Conservation (phyloP, 2,113 vertebrate species). For the Columbina picui region DNA sequence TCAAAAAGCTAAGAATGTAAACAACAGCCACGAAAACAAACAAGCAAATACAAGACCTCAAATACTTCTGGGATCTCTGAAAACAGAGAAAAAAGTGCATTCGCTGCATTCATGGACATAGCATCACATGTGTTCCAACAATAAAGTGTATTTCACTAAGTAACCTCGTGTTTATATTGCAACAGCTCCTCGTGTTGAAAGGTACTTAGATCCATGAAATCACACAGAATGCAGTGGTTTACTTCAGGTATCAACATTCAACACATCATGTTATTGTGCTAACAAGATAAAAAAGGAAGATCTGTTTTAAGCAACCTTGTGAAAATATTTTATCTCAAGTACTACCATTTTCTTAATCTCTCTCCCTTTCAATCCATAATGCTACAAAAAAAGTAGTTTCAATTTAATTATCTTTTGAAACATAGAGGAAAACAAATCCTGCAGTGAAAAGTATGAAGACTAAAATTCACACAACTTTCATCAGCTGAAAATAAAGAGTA, state of each 20-base stretch:
- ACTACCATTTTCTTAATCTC: not conserved
- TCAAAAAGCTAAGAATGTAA: not conserved
- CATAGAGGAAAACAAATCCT: not conserved
- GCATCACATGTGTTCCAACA: accelerated
- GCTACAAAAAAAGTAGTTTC: not conserved
- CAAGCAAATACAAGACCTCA: not conserved
- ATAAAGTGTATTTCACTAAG: not conserved
- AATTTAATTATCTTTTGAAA: not conserved
- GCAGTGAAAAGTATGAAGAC: not conserved
- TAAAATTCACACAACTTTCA: not conserved
- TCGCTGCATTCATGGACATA: not conserved
- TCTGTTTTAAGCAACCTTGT: not conserved
- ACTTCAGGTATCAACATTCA: not conserved
- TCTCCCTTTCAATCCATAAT: not conserved
- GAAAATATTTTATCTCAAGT: not conserved
- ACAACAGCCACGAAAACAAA: not conserved
- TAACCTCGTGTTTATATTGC: not conserved
- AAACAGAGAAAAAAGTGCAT: not conserved
- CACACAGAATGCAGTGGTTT: accelerated
- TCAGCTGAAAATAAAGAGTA: not conserved
- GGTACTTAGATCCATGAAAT: not conserved
- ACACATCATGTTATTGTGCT: accelerated
- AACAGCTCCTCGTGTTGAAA: not conserved
- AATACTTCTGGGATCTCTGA: not conserved
- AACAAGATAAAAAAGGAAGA: not conserved